These are phyloP conservation scores for Micromys minutus DNA, from an alignment of 2,113 vertebrate species.

Conservation along the genomic window DNA sequence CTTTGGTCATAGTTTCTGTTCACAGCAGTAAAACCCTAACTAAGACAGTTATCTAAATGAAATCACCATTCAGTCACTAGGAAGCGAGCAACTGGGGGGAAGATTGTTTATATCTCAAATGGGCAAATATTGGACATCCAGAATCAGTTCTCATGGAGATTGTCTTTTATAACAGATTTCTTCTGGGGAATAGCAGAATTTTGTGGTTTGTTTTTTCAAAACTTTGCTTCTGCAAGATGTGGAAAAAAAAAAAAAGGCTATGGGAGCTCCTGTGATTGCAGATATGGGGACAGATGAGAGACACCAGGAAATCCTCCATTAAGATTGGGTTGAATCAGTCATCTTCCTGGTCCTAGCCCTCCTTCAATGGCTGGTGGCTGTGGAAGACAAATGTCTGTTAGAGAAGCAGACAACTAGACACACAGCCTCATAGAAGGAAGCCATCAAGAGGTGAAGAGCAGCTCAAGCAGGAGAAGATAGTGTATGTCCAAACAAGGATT, in stretches of 20 bases:
- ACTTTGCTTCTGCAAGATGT: background rate
- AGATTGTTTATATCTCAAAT: background rate
- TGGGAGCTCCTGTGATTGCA: background rate
- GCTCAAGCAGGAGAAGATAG: background rate
- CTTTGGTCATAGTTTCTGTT: no score
- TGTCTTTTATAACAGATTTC: background rate
- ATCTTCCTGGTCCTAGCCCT: background rate
- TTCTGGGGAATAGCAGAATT: background rate
- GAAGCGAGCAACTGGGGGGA: background rate
- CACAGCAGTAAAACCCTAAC: no score
- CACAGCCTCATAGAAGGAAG: background rate
- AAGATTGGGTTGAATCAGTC: background rate
- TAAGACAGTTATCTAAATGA: background rate
- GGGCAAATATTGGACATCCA: background rate
- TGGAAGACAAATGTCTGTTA: background rate
- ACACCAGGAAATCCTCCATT: background rate
- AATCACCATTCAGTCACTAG: no score
- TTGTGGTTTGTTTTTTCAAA: background rate
- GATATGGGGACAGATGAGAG: no score
- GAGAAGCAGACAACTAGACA: background rate
- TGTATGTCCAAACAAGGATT: background rate
- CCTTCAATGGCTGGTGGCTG: background rate
- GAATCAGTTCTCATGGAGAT: background rate
- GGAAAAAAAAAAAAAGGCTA: no score
- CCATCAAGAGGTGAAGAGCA: background rate